Evolutionary conservation across 2,888 invertebrate species (phyloP).

Genomic region (Drosophila sordidapex): DNA sequence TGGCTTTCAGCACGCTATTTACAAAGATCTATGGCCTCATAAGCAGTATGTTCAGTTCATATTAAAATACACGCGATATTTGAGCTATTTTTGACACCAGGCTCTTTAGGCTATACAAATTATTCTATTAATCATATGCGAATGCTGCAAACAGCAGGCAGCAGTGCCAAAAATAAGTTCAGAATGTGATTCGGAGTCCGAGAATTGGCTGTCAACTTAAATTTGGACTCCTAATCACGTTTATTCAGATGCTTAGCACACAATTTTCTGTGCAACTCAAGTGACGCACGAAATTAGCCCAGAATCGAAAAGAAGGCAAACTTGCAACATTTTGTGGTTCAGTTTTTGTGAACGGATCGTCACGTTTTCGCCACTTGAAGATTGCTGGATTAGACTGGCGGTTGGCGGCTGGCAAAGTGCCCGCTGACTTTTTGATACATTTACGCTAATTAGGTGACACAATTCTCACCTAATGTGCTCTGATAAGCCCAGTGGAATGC

Average conservation of each 20-base stretch:
- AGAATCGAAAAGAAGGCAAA: constrained; percentile 40
- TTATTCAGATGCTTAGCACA: constrained; percentile 16
- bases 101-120: constrained; percentile 2
- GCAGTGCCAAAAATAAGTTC: neutral
- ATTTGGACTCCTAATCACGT: constrained; percentile 37
- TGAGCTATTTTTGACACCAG: constrained; percentile 9
- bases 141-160: neutral
- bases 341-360: constrained; percentile 41
- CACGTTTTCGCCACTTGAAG: constrained; percentile 68
- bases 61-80: constrained; percentile 27
- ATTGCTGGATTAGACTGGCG: constrained; percentile 62
- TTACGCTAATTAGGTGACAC: constrained; percentile 84
- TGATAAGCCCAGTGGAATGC: constrained; percentile 65
- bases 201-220: constrained; percentile 42
- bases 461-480: constrained; percentile 83
- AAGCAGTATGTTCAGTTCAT: neutral
- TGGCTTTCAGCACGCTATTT: neutral
- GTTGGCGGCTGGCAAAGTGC: constrained; percentile 46
- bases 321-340: constrained; percentile 58
- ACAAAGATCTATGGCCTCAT: neutral
- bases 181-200: constrained; percentile 16
- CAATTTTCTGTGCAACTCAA: constrained; percentile 40
- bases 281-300: constrained; percentile 72
- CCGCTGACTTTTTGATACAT: constrained; percentile 67
- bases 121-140: constrained; percentile 25